Conservation (phyloP, 2,888 invertebrate genomes). For the Anticlea derivata region DNA sequence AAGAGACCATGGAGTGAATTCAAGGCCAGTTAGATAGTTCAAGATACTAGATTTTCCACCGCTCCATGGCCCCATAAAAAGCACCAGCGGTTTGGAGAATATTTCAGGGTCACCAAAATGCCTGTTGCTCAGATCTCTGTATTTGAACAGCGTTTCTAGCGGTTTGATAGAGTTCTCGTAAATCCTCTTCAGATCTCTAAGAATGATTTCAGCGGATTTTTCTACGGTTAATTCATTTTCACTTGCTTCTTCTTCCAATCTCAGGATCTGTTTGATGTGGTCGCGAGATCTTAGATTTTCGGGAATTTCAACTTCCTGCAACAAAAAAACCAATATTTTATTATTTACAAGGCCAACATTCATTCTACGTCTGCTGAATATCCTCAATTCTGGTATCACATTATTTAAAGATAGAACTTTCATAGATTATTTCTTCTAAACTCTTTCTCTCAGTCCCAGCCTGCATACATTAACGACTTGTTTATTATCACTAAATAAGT, state of each 20-base stretch:
- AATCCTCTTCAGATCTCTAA: slow-evolving; percentile 92
- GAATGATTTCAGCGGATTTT: slow-evolving; percentile 89
- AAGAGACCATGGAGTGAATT: slow-evolving; percentile 91
- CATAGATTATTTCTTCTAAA: too few species aligned
- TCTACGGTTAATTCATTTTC: slow-evolving; percentile 88
- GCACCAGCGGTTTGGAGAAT: slow-evolving; percentile 95
- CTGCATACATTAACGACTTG: too few species aligned
- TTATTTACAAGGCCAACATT: neutral
- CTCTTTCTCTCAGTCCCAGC: too few species aligned
- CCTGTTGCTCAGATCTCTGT: slow-evolving; percentile 94
- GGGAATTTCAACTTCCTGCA: slow-evolving; percentile 89
- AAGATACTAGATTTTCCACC: slow-evolving; percentile 97
- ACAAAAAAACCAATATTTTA: slow-evolving; percentile 26
- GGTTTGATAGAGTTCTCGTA: slow-evolving; percentile 95
- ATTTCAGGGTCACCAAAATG: slow-evolving; percentile 97
- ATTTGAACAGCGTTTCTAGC: slow-evolving; percentile 94
- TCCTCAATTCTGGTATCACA: too few species aligned
- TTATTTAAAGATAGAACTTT: too few species aligned
- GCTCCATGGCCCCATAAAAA: slow-evolving; percentile 98
- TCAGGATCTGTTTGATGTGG: slow-evolving; percentile 91
- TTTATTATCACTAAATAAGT: too few species aligned
- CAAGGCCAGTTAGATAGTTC: slow-evolving; percentile 95
- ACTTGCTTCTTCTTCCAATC: slow-evolving; percentile 90
- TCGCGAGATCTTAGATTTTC: slow-evolving; percentile 90
- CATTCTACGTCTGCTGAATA: too few species aligned